A percentile compares a stretch with the other conserved stretches of the same genome.
phyloP scores from a whole-genome alignment of 2,113 vertebrate species.

The Agelaius phoeniceus region DNA sequence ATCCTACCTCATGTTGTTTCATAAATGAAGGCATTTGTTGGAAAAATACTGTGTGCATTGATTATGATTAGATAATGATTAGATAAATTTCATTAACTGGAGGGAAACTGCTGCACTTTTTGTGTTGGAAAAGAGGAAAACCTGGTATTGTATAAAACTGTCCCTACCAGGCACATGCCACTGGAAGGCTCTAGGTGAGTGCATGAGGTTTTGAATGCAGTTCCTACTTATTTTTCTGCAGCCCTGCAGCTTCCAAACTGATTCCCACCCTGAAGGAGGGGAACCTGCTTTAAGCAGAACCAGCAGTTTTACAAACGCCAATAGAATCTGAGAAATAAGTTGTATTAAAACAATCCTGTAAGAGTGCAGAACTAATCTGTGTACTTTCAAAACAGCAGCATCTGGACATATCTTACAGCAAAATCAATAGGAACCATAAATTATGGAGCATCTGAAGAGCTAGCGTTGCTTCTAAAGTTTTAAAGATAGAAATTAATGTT shows the following conservation, averaged over 20 bases:
- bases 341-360: neutral
- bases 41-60: neutral
- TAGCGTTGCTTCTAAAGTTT: neutral
- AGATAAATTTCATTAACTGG: neutral
- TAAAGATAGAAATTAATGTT: neutral
- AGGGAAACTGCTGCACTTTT: neutral
- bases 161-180: neutral
- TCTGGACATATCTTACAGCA: neutral
- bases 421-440: constrained; percentile 8
- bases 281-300: neutral
- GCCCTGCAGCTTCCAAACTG: neutral
- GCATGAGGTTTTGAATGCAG: neutral
- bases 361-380: neutral
- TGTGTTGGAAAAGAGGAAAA: neutral
- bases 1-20: neutral
- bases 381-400: neutral
- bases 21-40: neutral
- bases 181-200: neutral
- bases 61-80: neutral
- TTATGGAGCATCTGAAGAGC: neutral
- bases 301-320: neutral
- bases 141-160: neutral
- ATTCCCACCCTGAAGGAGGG: neutral
- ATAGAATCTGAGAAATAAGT: neutral
- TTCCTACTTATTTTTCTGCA: neutral